Conservation (phyloP, 1,140 invertebrate species). For the Drosophila gunungcola region DNA sequence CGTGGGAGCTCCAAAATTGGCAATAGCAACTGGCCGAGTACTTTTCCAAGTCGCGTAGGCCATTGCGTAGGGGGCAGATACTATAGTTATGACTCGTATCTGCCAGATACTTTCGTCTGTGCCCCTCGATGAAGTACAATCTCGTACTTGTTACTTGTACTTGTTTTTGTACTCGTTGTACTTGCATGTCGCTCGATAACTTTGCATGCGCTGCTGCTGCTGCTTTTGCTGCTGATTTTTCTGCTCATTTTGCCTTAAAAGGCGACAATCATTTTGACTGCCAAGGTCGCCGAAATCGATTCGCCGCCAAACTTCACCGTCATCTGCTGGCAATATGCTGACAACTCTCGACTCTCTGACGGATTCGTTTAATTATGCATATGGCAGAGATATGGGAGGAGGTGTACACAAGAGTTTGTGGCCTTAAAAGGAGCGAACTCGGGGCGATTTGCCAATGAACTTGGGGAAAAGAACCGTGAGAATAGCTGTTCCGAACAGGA, state of each 20-base stretch:
- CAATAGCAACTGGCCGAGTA: conserved; percentile 58
- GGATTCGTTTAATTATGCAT: conserved; percentile 30
- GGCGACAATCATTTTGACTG: conserved; percentile 77
- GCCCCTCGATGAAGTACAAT: conserved; percentile 13
- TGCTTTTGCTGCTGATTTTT: conserved; percentile 40
- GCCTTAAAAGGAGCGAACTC: conserved; percentile 21
- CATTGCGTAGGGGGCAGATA: conserved; percentile 56
- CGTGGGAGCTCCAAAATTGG: conserved; percentile 78
- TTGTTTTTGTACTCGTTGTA: conserved; percentile 29
- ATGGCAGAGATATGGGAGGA: conserved; percentile 6
- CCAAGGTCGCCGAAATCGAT: conserved; percentile 76
- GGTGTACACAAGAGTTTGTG: conserved; percentile 19
- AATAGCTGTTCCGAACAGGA: conserved; percentile 20
- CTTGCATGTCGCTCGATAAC: conserved; percentile 59
- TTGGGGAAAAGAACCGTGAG: conserved; percentile 34
- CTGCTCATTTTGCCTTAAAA: conserved; percentile 60
- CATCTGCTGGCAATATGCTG: conserved; percentile 51
- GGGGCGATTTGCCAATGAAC: conserved; percentile 36
- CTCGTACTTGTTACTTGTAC: conserved; percentile 13
- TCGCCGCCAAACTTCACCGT: conserved; percentile 46
- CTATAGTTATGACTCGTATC: conserved; percentile 28
- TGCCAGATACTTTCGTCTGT: conserved; percentile 31
- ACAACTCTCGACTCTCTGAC: conserved; percentile 21
- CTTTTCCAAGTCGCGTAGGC: conserved; percentile 38
- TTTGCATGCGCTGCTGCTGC: conserved; percentile 35